These are phyloP conservation scores for Drosophila limbata DNA, from an alignment of 2,888 invertebrate genomes.

Conservation along the genomic window DNA sequence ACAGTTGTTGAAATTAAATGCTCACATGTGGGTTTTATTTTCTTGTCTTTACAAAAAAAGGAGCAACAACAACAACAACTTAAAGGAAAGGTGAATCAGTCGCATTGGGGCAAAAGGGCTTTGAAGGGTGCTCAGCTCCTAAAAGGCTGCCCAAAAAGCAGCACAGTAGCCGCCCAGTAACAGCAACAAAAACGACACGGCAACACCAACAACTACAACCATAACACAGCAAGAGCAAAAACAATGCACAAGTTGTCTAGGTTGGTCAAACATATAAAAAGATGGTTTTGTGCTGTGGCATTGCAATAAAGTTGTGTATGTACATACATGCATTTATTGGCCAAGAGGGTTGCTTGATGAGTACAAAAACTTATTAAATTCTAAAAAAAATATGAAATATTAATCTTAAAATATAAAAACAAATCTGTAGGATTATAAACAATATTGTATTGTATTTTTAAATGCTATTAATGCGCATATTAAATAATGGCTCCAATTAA, in stretches of 20 bases:
- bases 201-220: slow-evolving; percentile 28
- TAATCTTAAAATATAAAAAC: background rate
- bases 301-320: slow-evolving; percentile 52
- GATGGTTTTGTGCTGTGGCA: slow-evolving; percentile 42
- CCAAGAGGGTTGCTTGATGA: slow-evolving; percentile 10
- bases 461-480: no score
- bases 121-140: slow-evolving; percentile 1
- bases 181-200: slow-evolving; percentile 3
- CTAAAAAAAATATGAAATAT: background rate
- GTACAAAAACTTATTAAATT: background rate
- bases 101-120: slow-evolving; percentile 10
- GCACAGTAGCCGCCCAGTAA: slow-evolving; percentile 42
- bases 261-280: slow-evolving; percentile 47
- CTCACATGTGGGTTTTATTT: slow-evolving; percentile 83
- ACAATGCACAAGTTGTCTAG: slow-evolving; percentile 39
- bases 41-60: slow-evolving; percentile 48
- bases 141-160: slow-evolving; percentile 41
- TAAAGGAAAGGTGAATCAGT: slow-evolving; percentile 36
- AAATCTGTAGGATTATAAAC: background rate
- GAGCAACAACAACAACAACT: slow-evolving; percentile 20
- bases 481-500: background rate
- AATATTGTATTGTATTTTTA: background rate
- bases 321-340: slow-evolving; percentile 46
- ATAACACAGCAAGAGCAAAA: slow-evolving; percentile 10
- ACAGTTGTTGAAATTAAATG: slow-evolving; percentile 84